Evolutionary conservation across 2,113 vertebrate genomes (phyloP), one percentile per base, ranked within the genome.

Genomic region (Uria aalge): DNA sequence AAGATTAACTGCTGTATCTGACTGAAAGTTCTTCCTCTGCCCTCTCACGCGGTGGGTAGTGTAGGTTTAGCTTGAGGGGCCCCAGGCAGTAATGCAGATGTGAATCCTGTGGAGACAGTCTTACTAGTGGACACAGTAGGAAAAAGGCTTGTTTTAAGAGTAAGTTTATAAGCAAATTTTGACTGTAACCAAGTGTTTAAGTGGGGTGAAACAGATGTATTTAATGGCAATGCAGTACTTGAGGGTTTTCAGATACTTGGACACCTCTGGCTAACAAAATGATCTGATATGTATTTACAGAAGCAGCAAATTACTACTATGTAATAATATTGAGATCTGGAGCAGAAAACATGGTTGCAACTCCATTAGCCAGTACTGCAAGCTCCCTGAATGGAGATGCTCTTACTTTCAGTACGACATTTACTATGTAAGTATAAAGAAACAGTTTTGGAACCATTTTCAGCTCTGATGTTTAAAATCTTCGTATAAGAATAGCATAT

Each of bases 281-380:
- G 8, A 13, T 38, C 68, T 97, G 63, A 73, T 78, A 16, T 96
- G 20, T 96, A 18, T 77, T 97, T 95, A 32, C 98, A 99, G 99
- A 99, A 66, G 98, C 98, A n/a, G 98, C 98, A 94, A 99, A 98
- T 92, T 98, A 99, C 95, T 99, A 99, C 79, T 99, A 99, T 94
- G 98, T 99, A 95, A 96, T 99, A 92, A 97, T 99, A 97, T 97
- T 99, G 62, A 98, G 98, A 63, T 98, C 99, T 16, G 99, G 99
- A 97, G 97, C 98, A 57, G 99, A 99, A 95, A 99, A 99, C 91
- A 99, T 98, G 7, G 98, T 99, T 90, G 99, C 99, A 36, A 99
- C 99, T 14, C 99, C 99, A 1, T 83, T 99, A 85, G 98, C 99
- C 83, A 99, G 98, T 94, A 98, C 98, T 17, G 97, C 98, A 80